Conservation (phyloP, 1,140 invertebrate species). For the Centruroides vittatus region DNA sequence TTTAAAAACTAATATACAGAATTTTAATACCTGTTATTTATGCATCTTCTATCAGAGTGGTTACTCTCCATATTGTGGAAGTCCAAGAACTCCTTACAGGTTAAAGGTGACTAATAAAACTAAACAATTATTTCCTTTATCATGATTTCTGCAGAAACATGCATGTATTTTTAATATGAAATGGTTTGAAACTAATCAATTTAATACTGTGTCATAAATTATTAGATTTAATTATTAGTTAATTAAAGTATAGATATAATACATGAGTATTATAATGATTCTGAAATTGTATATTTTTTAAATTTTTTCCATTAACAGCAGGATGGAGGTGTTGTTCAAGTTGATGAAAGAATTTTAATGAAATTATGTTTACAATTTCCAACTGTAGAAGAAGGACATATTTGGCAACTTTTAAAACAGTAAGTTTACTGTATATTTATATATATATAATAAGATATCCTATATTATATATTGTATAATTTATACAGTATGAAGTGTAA, state of each 20-base stretch:
- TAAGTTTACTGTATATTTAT: conserved; percentile 37
- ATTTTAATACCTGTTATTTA: not conserved
- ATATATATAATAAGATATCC: not conserved
- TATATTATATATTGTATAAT: too few species aligned
- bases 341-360: conserved; percentile 38
- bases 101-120: conserved; percentile 15
- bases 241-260: too few species aligned
- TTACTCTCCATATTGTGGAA: conserved; percentile 16
- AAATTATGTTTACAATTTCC: conserved; percentile 84
- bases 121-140: too few species aligned
- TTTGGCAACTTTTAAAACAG: conserved; percentile 72
- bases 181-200: too few species aligned
- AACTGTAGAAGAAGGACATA: conserved; percentile 73
- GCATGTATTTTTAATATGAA: too few species aligned
- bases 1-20: too few species aligned
- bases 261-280: too few species aligned
- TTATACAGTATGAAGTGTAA: too few species aligned
- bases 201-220: too few species aligned
- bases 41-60: conserved; percentile 7
- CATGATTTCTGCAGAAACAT: too few species aligned
- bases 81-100: conserved; percentile 16
- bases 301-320: conserved; percentile 2
- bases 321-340: conserved; percentile 17
- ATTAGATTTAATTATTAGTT: too few species aligned
- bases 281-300: not conserved